Conservation (phyloP, 2,113 vertebrate genomes). For the Oryzias melastigma region DNA sequence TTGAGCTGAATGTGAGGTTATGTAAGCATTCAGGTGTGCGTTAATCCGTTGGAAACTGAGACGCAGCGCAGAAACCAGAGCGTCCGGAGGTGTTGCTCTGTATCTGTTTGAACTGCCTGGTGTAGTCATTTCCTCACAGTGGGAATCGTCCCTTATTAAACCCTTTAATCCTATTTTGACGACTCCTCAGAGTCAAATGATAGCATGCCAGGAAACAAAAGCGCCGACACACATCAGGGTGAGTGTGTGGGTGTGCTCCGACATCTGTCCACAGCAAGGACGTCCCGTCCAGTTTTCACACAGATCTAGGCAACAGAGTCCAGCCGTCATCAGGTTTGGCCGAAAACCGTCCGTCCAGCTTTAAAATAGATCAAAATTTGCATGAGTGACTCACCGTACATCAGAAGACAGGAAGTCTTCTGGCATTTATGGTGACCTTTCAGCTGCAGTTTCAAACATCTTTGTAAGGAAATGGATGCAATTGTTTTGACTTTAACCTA, state of each 20-base stretch:
- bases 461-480: no score
- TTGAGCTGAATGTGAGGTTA: background rate
- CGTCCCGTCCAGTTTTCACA: no score
- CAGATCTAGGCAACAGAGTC: no score
- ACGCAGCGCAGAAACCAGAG: constrained; percentile 26
- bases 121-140: constrained; percentile 43
- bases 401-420: no score
- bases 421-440: no score
- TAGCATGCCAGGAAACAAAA: constrained; percentile 70
- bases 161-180: constrained; percentile 70
- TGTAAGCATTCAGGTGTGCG: constrained; percentile 36
- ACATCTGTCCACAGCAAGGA: no score
- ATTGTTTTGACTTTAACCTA: no score
- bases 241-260: constrained; percentile 7
- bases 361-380: no score
- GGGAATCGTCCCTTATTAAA: constrained; percentile 64
- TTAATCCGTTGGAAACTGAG: constrained; percentile 34
- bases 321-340: no score
- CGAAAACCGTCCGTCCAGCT: no score
- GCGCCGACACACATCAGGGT: constrained; percentile 21
- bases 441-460: no score
- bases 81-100: constrained; percentile 20
- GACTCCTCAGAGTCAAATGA: constrained; percentile 56
- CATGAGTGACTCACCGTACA: no score
- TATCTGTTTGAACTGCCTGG: background rate